Conservation (phyloP, 2,888 invertebrate species). For the Andrena praecox region DNA sequence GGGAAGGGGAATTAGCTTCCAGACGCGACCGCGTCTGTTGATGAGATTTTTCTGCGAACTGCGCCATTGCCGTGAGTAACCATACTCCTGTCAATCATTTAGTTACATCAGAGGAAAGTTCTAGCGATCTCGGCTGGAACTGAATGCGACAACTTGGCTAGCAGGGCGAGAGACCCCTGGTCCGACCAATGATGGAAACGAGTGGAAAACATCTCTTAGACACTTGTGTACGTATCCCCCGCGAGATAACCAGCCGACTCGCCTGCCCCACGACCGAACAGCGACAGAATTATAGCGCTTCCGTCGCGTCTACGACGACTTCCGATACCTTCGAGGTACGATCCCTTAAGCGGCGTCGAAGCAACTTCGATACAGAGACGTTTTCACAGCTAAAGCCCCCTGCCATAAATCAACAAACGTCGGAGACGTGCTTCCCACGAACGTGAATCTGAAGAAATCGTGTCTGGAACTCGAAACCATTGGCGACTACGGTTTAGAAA, state of each 20-base stretch:
- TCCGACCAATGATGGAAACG: constrained; percentile 59
- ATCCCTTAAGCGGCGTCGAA: constrained; percentile 22
- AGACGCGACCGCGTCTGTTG: no score
- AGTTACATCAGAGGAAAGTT: constrained; percentile 69
- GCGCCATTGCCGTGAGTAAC: neutral
- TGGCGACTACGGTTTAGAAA: constrained; percentile 1
- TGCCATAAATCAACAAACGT: constrained; percentile 22
- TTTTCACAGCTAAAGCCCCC: neutral
- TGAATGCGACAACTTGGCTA: constrained; percentile 54
- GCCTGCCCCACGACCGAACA: constrained; percentile 15
- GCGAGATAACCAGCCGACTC: constrained; percentile 70
- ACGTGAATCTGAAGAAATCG: constrained; percentile 22
- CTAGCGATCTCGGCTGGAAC: constrained; percentile 49
- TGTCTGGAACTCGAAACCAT: constrained; percentile 5
- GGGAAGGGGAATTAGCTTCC: no score
- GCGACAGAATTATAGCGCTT: constrained; percentile 59
- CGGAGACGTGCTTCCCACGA: neutral
- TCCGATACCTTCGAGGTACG: constrained; percentile 11
- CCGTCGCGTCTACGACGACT: constrained; percentile 20
- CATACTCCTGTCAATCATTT: constrained; percentile 55
- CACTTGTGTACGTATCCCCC: constrained; percentile 60
- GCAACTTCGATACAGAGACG: constrained; percentile 33
- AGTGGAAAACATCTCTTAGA: constrained; percentile 59
- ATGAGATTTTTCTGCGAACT: no score
- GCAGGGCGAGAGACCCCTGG: constrained; percentile 51